Conservation (phyloP, 2,888 invertebrate species). For the Lithosia quadra region DNA sequence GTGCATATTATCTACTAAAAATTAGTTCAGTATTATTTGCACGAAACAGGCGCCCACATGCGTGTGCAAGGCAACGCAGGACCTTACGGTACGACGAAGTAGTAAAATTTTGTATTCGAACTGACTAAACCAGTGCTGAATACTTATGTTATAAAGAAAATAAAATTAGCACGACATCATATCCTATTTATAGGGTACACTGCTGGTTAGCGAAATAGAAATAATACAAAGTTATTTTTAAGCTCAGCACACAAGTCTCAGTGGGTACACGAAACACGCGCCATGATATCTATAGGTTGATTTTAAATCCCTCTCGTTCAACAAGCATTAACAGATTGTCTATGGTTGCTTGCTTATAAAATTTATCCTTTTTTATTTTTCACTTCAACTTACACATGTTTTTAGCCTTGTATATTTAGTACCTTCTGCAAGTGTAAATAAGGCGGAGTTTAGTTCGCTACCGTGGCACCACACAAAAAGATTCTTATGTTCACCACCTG, state of each 20-base stretch:
- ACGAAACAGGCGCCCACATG: too few species aligned
- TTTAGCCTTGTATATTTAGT: slow-evolving; percentile 80
- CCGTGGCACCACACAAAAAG: slow-evolving; percentile 89
- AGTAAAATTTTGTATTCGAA: background rate
- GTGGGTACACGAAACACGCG: too few species aligned
- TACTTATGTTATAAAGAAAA: background rate
- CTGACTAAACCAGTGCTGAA: background rate
- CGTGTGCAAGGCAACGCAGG: too few species aligned
- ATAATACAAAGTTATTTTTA: background rate
- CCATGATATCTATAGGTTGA: background rate
- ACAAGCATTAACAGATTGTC: too few species aligned
- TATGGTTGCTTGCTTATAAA: background rate
- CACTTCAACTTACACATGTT: background rate
- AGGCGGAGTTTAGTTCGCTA: slow-evolving; percentile 73
- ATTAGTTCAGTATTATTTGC: too few species aligned
- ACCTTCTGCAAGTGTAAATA: slow-evolving; percentile 59
- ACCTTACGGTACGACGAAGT: too few species aligned
- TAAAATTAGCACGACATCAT: background rate
- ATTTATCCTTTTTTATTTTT: too few species aligned
- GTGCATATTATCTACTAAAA: too few species aligned
- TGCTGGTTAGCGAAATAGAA: too few species aligned
- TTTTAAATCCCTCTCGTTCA: background rate
- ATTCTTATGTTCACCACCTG: slow-evolving; percentile 89
- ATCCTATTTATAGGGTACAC: too few species aligned
- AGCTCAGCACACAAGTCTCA: background rate